Percentiles rank a stretch among this genome's conserved stretches.
Conservation (phyloP, 2,113 vertebrate species). For the Apteryx owenii region DNA sequence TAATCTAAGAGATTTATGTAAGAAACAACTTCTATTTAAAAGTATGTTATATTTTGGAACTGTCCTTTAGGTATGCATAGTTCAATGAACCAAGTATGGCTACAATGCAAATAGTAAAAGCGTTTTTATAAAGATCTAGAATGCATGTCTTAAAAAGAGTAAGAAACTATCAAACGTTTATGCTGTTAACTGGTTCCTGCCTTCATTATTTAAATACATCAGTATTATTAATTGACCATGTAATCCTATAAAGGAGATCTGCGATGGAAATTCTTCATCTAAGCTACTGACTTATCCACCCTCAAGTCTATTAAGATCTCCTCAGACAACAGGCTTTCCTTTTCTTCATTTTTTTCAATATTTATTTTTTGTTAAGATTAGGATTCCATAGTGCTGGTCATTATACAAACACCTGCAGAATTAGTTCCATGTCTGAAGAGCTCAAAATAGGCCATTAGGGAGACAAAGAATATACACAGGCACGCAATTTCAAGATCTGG, state of each 20-base stretch:
- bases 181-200: background rate
- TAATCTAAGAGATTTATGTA: background rate
- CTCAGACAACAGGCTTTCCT: background rate
- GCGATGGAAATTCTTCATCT: background rate
- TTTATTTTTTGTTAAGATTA: background rate
- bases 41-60: background rate
- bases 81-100: background rate
- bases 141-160: background rate
- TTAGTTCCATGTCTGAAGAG: background rate
- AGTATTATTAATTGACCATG: background rate
- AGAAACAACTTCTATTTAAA: background rate
- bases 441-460: background rate
- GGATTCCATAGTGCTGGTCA: background rate
- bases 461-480: background rate
- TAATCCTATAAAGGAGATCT: background rate
- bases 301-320: background rate
- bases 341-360: background rate
- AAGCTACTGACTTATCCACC: background rate
- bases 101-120: background rate
- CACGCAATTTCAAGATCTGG: background rate
- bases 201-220: background rate
- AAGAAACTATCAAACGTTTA: background rate
- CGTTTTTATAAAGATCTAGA: background rate
- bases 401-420: background rate
- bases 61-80: background rate